Conservation (phyloP, 2,797 vertebrate species). For the Parauchenoglanis ngamensis region DNA sequence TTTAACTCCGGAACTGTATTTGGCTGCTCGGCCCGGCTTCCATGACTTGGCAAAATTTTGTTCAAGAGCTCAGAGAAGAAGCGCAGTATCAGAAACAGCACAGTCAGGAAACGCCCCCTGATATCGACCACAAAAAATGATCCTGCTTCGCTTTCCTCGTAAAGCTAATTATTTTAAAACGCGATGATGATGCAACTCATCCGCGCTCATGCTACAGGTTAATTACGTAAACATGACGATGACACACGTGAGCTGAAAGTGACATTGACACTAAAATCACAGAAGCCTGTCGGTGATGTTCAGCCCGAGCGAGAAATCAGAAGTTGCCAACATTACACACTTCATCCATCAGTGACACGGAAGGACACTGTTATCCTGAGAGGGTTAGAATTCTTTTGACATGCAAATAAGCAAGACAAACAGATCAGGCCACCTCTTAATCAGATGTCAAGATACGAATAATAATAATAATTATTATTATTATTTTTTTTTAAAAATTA, state of each 20-base stretch:
- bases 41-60: conserved; percentile 72
- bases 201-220: too few species aligned
- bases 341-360: neutral
- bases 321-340: conserved; percentile 2
- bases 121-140: neutral
- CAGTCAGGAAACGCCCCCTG: conserved; percentile 54
- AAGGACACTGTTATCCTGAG: too few species aligned
- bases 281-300: neutral
- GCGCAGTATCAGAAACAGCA: conserved; percentile 54
- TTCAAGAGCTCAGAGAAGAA: conserved; percentile 37
- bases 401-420: neutral
- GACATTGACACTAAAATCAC: neutral
- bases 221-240: conserved; percentile 3
- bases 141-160: neutral
- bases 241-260: neutral
- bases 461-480: neutral
- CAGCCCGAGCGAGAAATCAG: neutral
- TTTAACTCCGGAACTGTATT: neutral
- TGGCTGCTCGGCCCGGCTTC: conserved; percentile 45
- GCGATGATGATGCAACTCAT: neutral
- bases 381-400: neutral
- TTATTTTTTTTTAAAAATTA: conserved; percentile 60
- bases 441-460: conserved; percentile 3
- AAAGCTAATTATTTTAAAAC: neutral
- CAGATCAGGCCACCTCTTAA: neutral